A percentile compares a stretch with the other conserved stretches of the same genome.
Conservation (phyloP, 1,140 invertebrate species). For the Yoshiicerus persimilis region DNA sequence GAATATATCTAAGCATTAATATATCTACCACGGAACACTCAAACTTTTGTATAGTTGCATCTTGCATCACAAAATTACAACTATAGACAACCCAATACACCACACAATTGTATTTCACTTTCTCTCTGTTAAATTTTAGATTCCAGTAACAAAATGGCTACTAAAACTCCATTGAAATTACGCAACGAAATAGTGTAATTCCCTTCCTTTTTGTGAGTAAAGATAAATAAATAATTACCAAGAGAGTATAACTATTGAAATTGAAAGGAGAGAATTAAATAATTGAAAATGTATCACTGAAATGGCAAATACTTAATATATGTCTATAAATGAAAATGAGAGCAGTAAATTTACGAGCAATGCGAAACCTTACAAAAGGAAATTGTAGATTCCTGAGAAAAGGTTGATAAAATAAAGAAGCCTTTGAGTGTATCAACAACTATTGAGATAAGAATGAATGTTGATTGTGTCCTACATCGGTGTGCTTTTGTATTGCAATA, state of each 20-base stretch:
- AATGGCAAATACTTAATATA: not conserved
- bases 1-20: not conserved
- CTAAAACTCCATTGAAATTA: too few species aligned
- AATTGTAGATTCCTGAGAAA: too few species aligned
- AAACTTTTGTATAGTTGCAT: not conserved
- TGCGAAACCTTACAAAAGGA: not conserved
- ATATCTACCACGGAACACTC: not conserved
- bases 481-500: too few species aligned
- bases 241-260: not conserved
- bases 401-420: too few species aligned
- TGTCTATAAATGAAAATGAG: not conserved
- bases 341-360: too few species aligned
- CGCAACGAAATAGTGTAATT: too few species aligned
- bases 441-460: too few species aligned
- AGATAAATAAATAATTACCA: not conserved
- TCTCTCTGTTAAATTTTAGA: not conserved
- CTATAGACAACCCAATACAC: too few species aligned
- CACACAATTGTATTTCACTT: too few species aligned
- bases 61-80: too few species aligned
- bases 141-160: not conserved
- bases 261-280: not conserved
- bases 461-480: too few species aligned
- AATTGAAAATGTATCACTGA: not conserved
- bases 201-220: not conserved
- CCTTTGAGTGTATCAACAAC: too few species aligned